Conservation (phyloP, 2,888 invertebrate species). For the Xestia xanthographa region DNA sequence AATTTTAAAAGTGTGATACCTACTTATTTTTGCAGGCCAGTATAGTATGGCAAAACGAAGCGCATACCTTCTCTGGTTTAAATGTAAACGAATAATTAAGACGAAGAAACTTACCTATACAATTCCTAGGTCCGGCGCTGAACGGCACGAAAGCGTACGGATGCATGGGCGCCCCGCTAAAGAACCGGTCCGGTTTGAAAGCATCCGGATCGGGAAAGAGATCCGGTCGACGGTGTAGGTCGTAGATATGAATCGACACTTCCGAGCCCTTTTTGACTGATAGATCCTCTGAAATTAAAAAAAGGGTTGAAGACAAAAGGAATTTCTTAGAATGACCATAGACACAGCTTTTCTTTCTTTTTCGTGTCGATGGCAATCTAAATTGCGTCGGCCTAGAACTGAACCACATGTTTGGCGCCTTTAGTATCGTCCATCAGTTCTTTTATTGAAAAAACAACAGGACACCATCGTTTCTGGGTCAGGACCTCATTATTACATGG, state of each 20-base stretch:
- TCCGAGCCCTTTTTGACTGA: constrained; percentile 85
- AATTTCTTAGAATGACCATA: too few relatives aligned
- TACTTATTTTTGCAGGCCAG: too few relatives aligned
- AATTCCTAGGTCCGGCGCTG: constrained; percentile 92
- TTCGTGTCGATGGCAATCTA: background rate
- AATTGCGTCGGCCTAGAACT: background rate
- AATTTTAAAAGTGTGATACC: too few relatives aligned
- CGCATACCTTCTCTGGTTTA: background rate
- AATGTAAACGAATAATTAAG: background rate
- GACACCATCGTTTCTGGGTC: background rate
- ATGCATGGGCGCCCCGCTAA: constrained; percentile 89
- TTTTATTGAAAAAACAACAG: background rate
- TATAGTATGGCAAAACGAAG: too few relatives aligned
- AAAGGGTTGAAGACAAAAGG: background rate
- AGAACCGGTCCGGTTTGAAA: constrained; percentile 92
- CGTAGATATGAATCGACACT: constrained; percentile 90
- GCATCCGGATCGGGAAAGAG: constrained; percentile 92
- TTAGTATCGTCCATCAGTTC: too few relatives aligned
- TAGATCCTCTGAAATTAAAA: constrained; percentile 79
- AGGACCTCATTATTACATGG: background rate
- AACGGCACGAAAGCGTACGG: constrained; percentile 92
- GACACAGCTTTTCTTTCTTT: too few relatives aligned
- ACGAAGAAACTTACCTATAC: constrained; percentile 88
- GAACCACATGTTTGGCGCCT: background rate
- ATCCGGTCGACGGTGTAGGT: constrained; percentile 91